These are phyloP conservation scores for Dipus sagitta DNA, from an alignment of 2,797 vertebrate genomes.

Conservation along the genomic window DNA sequence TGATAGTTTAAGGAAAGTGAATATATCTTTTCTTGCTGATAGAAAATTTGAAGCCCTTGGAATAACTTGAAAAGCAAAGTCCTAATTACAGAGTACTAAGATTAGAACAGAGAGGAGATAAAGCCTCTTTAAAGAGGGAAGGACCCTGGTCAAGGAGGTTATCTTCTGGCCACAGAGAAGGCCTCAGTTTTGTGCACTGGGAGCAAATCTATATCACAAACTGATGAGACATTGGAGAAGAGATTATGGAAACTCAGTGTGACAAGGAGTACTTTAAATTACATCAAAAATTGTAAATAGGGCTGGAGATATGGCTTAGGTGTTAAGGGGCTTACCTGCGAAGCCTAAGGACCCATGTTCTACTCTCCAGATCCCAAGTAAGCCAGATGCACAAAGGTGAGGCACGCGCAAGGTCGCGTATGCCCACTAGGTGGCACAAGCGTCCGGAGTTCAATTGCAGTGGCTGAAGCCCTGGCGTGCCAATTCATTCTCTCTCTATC, in stretches of 20 bases:
- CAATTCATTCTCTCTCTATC: too few relatives aligned
- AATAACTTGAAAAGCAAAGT: conserved; percentile 86
- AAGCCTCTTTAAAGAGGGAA: conserved; percentile 69
- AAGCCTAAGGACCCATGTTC: background rate
- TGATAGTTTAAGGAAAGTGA: conserved; percentile 84
- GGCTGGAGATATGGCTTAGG: too few relatives aligned
- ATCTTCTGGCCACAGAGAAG: background rate
- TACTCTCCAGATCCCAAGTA: background rate
- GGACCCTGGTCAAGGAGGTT: conserved; percentile 67
- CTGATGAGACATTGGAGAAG: background rate
- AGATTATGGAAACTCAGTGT: background rate
- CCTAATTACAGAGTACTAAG: conserved; percentile 83
- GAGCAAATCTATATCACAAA: conserved; percentile 3
- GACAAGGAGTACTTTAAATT: background rate
- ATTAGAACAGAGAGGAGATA: conserved; percentile 77
- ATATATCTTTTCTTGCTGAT: conserved; percentile 82
- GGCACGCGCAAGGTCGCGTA: too few relatives aligned
- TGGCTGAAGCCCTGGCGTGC: too few relatives aligned
- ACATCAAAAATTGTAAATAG: background rate
- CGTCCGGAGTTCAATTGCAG: too few relatives aligned
- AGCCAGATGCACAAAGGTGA: too few relatives aligned
- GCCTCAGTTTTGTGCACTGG: background rate
- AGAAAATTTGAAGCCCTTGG: conserved; percentile 78
- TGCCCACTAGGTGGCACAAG: too few relatives aligned
- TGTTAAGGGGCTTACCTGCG: too few relatives aligned